phyloP scores from a whole-genome alignment of 2,113 vertebrate species.

The Grammomys dolichurus region DNA sequence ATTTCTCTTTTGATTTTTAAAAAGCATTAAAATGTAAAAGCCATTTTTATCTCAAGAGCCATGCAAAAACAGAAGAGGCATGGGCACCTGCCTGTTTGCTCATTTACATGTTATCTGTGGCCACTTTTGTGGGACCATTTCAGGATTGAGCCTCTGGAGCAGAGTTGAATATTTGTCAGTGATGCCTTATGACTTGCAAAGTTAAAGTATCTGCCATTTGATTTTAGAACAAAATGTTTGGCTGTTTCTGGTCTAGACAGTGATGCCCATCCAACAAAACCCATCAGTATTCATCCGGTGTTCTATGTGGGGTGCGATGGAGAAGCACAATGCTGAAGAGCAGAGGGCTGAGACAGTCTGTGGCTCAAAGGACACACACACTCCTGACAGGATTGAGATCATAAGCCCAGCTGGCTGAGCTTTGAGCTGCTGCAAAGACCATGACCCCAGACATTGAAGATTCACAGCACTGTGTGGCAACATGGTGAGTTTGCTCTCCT shows the following conservation, averaged over 20 bases:
- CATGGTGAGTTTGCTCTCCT: not conserved
- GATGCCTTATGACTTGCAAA: not conserved
- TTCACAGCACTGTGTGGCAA: not conserved
- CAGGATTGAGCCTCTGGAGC: not conserved
- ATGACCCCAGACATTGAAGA: not conserved
- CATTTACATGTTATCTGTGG: not conserved
- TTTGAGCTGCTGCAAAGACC: not conserved
- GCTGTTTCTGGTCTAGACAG: not conserved
- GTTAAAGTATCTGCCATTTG: not conserved
- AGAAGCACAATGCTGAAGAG: not conserved
- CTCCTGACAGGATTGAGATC: not conserved
- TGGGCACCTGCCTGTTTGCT: not conserved
- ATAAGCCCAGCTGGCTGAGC: not conserved
- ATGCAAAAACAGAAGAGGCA: not conserved
- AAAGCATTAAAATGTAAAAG: slow-evolving; percentile 36
- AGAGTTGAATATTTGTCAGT: not conserved
- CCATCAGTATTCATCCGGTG: not conserved
- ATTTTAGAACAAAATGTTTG: not conserved
- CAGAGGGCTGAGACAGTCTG: not conserved
- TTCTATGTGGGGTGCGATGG: not conserved
- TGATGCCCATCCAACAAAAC: not conserved
- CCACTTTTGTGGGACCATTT: not conserved
- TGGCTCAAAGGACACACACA: not conserved
- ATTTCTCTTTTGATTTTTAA: slow-evolving; percentile 52
- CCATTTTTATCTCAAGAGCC: not conserved